Evolutionary conservation across 1,140 invertebrate genomes (phyloP), one percentile per base, ranked within the genome.

Genomic region (Bombus impatiens): DNA sequence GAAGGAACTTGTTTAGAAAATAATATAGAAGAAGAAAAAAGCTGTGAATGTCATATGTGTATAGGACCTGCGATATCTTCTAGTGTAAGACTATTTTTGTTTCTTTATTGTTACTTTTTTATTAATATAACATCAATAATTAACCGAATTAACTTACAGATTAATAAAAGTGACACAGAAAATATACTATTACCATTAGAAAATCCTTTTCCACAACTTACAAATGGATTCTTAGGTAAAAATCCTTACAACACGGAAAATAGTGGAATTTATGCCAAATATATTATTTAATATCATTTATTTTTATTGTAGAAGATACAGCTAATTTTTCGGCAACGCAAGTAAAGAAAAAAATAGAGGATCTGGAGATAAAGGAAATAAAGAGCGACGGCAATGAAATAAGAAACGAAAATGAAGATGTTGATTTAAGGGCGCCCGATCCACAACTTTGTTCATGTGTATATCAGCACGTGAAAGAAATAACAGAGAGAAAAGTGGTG

Each of bases 391-490:
- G 80, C 59, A 59, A 72, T 53, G 75, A 78, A 76, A 28, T 70
- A 9, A 53, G 42, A n/a, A 82, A 72, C 12, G 28, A 32, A 28
- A 70, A 40, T 3, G 89, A 91, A 37, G 82, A 88, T 57, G 72
- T n/a, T 0, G 84, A 86, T 15, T 72, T 89, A 1, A 80, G 83
- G n/a, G 82, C 79, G 40, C 42, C 76, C 1, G 88, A 91, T 25
- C 40, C 78, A 9, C 90, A 92, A 15, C 91, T 92, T 25, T 94
- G 94, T 88, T 86, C 91, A 1, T 94, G 94, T 59, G 93, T 94
- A 42, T 93, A 94, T 75, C 86, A 93, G 76, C 93, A 94, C 15
- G 92, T 91, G 8, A 92, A 89, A 62, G 92, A 93, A 82, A 93
- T 94, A 79, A 89, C 89, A 25, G 91, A 93, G 35, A 90, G 91